Evolutionary conservation across 2,797 vertebrate genomes (phyloP).

Genomic region (Pseudotriccus pelzelni): DNA sequence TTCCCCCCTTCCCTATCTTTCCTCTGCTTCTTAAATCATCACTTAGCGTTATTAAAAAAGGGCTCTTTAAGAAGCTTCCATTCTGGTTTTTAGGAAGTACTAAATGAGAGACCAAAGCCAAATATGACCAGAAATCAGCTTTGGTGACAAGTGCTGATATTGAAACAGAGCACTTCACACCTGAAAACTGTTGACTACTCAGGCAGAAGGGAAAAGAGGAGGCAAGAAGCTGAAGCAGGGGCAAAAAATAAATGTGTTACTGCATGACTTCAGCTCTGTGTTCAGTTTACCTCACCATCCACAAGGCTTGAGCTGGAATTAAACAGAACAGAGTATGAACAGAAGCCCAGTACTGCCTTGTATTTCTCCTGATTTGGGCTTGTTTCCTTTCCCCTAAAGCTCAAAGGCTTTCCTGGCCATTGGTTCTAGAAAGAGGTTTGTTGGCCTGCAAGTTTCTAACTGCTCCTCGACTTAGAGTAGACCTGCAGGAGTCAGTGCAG

Average conservation of each 20-base stretch:
- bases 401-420: neutral
- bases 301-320: neutral
- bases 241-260: neutral
- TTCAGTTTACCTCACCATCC: neutral
- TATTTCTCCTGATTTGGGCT: neutral
- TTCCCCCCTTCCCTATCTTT: neutral
- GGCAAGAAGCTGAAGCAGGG: neutral
- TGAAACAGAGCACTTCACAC: neutral
- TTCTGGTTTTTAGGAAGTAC: neutral
- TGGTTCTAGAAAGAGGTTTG: neutral
- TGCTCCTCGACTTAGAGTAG: neutral
- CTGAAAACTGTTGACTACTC: neutral
- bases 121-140: neutral
- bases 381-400: neutral
- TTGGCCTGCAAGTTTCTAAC: neutral
- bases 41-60: slow-evolving; percentile 6
- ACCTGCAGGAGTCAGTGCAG: neutral
- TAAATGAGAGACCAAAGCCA: neutral
- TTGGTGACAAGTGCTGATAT: neutral
- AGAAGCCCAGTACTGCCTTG: neutral
- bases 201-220: neutral
- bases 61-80: neutral
- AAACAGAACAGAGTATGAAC: neutral
- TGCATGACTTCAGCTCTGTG: neutral
- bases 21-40: slow-evolving; percentile 19